Percentiles rank a stretch among this genome's conserved stretches.
These are phyloP conservation scores for Patagioenas fasciata DNA, from an alignment of 2,113 vertebrate genomes.

Conservation along the genomic window DNA sequence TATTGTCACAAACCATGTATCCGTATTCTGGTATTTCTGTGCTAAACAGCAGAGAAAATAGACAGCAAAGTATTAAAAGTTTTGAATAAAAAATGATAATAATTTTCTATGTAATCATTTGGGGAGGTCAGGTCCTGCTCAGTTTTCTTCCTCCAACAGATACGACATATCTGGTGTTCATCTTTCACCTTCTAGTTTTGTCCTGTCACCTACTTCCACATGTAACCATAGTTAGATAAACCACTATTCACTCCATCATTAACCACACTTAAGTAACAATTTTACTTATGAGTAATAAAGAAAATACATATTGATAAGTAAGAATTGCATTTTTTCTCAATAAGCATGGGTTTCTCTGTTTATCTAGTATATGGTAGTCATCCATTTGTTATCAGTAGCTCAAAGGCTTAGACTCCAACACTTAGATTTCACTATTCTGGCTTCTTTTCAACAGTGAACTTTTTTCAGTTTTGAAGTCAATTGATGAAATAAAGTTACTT, in stretches of 20 bases:
- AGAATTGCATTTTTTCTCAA: not conserved
- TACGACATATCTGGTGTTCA: not conserved
- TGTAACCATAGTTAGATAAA: not conserved
- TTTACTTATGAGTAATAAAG: not conserved
- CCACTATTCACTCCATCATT: not conserved
- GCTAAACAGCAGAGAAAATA: not conserved
- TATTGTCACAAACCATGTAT: not conserved
- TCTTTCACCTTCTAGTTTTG: not conserved
- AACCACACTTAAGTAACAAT: not conserved
- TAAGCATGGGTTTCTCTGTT: not conserved
- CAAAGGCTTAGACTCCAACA: not conserved
- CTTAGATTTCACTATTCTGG: not conserved
- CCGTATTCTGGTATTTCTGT: not conserved
- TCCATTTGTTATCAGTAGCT: not conserved
- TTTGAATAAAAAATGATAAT: not conserved
- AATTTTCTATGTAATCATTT: not conserved
- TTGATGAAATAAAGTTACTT: not conserved
- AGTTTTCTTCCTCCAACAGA: not conserved
- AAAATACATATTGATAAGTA: not conserved
- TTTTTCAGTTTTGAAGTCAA: not conserved
- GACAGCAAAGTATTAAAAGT: not conserved
- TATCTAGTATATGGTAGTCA: not conserved
- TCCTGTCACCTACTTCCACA: not conserved
- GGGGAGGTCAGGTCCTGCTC: not conserved
- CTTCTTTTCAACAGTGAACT: not conserved